Conservation (phyloP, 2,888 invertebrate genomes). For the Syrista parreyssii region DNA sequence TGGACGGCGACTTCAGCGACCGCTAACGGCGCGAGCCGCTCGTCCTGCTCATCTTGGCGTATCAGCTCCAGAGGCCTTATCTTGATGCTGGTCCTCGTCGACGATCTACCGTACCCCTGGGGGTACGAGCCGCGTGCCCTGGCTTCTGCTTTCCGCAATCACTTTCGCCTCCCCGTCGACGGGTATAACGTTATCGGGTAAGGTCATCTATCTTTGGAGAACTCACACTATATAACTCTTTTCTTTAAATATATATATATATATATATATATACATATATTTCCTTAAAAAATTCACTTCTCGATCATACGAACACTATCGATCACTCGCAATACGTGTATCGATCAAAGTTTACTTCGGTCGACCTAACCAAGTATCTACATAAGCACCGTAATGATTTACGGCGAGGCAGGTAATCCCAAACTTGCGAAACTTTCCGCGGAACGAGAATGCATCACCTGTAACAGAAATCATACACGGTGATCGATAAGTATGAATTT, state of each 20-base stretch:
- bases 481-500: not conserved
- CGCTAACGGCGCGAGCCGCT: slow-evolving; percentile 56
- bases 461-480: slow-evolving; percentile 29
- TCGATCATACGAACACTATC: not conserved
- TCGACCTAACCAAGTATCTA: not conserved
- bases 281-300: not conserved
- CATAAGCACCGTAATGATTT: not conserved
- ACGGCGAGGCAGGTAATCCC: not conserved
- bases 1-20: slow-evolving; percentile 47
- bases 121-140: slow-evolving; percentile 43
- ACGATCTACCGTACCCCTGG: slow-evolving; percentile 51
- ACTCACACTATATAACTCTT: not conserved
- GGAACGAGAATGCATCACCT: slow-evolving; percentile 46
- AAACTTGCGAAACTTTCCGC: not conserved
- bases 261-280: not conserved
- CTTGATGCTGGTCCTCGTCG: slow-evolving; percentile 54
- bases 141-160: not conserved
- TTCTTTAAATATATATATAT: not conserved
- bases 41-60: slow-evolving; percentile 55
- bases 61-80: slow-evolving; percentile 52
- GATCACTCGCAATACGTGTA: not conserved
- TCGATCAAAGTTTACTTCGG: not conserved
- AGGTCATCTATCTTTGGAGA: slow-evolving; percentile 18
- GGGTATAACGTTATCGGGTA: not conserved
- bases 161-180: not conserved